Evolutionary conservation across 2,797 vertebrate species (phyloP).

Genomic region (Columba guinea): DNA sequence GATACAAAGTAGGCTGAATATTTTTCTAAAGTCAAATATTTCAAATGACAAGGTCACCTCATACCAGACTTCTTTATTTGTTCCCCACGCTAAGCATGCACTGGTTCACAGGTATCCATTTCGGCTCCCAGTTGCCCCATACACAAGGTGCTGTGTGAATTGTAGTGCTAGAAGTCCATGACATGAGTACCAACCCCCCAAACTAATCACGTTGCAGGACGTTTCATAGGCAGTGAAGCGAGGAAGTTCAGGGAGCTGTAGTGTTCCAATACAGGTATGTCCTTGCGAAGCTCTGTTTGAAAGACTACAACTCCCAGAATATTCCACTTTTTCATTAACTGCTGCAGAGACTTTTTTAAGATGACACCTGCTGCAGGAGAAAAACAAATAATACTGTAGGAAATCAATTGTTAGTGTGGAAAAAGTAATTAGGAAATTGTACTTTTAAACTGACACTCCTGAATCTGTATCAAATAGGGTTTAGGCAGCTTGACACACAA

Average conservation of each 20-base stretch:
- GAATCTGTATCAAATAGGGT: rapidly evolving
- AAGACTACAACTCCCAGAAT: conserved; percentile 75
- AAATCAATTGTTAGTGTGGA: background rate
- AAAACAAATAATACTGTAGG: background rate
- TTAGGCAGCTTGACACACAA: background rate
- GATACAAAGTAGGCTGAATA: background rate
- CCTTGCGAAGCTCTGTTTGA: conserved; percentile 73
- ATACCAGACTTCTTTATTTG: background rate
- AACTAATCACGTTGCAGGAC: conserved; percentile 5
- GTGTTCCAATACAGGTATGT: conserved; percentile 73
- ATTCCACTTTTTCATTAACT: conserved; percentile 64
- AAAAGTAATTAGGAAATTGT: background rate
- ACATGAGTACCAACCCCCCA: background rate
- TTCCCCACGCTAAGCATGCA: background rate
- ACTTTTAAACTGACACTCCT: background rate
- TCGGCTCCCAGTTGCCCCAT: background rate
- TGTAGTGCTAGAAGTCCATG: conserved; percentile 11
- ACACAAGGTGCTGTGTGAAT: background rate
- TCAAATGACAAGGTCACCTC: background rate
- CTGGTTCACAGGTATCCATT: background rate
- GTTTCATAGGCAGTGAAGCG: conserved; percentile 50
- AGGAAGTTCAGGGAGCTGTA: conserved; percentile 73
- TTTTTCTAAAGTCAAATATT: background rate
- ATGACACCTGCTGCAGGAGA: conserved; percentile 52
- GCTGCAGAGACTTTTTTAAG: conserved; percentile 59